Base-by-base conservation (phyloP, 2,888 invertebrate genomes). In the Erynnis tages region DNA sequence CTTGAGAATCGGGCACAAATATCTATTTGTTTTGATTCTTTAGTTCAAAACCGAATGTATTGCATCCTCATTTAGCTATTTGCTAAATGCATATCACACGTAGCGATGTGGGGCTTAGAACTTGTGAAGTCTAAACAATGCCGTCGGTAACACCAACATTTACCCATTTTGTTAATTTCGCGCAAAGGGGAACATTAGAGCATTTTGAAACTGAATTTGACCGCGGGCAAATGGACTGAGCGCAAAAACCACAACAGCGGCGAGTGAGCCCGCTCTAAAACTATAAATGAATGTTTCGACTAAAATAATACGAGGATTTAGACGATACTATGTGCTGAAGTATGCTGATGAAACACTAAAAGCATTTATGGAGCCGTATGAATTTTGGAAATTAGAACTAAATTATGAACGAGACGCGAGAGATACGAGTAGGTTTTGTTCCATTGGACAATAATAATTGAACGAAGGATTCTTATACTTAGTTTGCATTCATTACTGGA, bases 181-280 rank as follows among this genome's bases (percentile, higher is more conserved):
- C 57, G 69, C 73, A 73, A 74, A 79, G 67, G 66, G 63, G 62
- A 71, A 71, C 73, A 78, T 77, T 76, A 75, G 66, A 72, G 66
- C 67, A 68, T 69, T 65, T 63, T 58, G 62, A 67, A 69, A 71
- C 67, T 60, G 68, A 67, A 77, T 79, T 75, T 67, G 59, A 71
- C 82, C 76, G 63, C 70, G 62, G 73, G 80, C 76, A 73, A 81
- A 78, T 79, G 73, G 71, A 77, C 72, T 73, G 61, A 57, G 53
- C 59, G 55, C 47, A 64, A 65, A 73, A 76, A 76, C 79, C 82
- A 69, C 80, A 76, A 71, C 63, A 64, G 63, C 59, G 56, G 60
- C 59, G 66, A 37, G 44, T 35, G 41, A 32, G 34, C 11, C 23
- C 65, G 66, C 73, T 73, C 75, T 75, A 73, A 68, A 67, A 63